Evolutionary conservation across 2,888 invertebrate genomes (phyloP).

Genomic region (Drosophila suboccidentalis): DNA sequence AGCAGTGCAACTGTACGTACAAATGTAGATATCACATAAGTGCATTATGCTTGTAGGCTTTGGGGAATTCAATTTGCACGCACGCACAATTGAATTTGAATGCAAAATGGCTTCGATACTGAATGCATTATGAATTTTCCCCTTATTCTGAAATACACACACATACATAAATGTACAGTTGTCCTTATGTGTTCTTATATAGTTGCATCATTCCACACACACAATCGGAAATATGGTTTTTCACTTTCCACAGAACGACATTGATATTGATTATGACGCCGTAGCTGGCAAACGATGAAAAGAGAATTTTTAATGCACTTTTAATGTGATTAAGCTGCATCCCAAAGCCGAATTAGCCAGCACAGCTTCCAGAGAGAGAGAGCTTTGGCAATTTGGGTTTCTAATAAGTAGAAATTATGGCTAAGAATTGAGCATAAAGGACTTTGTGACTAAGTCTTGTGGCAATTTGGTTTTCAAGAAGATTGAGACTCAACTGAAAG

Average conservation of each 20-base stretch:
- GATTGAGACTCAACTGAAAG: neutral
- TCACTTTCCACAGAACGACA: constrained; percentile 61
- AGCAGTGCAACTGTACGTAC: constrained; percentile 42
- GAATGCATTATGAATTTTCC: constrained; percentile 74
- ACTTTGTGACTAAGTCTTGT: neutral
- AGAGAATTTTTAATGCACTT: constrained; percentile 71
- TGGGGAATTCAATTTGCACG: constrained; percentile 84
- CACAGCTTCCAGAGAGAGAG: neutral
- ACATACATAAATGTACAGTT: neutral
- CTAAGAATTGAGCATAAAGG: neutral
- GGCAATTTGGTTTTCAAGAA: neutral
- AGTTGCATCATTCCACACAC: constrained; percentile 10
- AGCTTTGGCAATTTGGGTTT: neutral
- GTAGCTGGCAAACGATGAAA: constrained; percentile 34
- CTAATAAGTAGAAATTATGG: neutral
- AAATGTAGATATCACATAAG: neutral
- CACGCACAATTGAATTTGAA: constrained; percentile 83
- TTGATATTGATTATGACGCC: constrained; percentile 39
- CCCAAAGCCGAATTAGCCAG: constrained; percentile 38
- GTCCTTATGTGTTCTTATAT: constrained; percentile 1
- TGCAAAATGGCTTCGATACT: constrained; percentile 70
- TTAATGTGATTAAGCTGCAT: constrained; percentile 71
- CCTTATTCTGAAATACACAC: constrained; percentile 26
- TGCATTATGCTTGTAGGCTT: constrained; percentile 61
- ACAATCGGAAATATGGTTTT: constrained; percentile 63